phyloP scores from a whole-genome alignment of 2,797 vertebrate genomes.

The Cyprinella venusta region DNA sequence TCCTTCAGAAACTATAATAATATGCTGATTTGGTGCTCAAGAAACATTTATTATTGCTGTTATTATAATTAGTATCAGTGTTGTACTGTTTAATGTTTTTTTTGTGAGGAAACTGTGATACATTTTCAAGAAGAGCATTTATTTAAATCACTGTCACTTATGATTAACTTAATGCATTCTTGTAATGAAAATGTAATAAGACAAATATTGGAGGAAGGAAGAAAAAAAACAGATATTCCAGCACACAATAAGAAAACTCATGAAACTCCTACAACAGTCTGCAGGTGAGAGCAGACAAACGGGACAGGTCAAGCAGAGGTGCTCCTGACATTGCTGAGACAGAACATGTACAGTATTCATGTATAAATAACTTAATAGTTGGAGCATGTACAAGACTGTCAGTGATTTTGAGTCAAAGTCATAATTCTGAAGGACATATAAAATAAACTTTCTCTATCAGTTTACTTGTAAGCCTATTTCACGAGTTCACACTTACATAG shows the following conservation, averaged over 20 bases:
- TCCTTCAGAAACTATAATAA: background rate
- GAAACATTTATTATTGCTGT: no score
- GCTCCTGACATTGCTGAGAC: background rate
- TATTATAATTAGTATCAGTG: background rate
- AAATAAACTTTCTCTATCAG: background rate
- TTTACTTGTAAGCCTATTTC: background rate
- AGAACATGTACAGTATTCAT: constrained; percentile 16
- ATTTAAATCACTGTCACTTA: background rate
- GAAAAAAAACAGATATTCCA: background rate
- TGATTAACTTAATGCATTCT: background rate
- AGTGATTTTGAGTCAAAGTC: background rate
- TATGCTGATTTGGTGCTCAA: background rate
- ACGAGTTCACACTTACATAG: no score
- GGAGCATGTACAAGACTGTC: background rate
- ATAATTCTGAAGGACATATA: background rate
- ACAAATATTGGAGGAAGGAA: constrained; percentile 16
- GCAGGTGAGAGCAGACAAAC: background rate
- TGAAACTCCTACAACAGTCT: background rate
- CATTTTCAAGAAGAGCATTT: background rate
- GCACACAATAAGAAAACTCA: background rate
- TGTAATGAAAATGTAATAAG: background rate
- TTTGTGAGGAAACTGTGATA: background rate
- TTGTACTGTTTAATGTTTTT: background rate
- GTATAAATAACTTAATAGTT: background rate
- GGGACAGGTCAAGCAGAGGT: background rate